phyloP scores from a whole-genome alignment of 2,113 vertebrate species.

The Ameiurus melas region DNA sequence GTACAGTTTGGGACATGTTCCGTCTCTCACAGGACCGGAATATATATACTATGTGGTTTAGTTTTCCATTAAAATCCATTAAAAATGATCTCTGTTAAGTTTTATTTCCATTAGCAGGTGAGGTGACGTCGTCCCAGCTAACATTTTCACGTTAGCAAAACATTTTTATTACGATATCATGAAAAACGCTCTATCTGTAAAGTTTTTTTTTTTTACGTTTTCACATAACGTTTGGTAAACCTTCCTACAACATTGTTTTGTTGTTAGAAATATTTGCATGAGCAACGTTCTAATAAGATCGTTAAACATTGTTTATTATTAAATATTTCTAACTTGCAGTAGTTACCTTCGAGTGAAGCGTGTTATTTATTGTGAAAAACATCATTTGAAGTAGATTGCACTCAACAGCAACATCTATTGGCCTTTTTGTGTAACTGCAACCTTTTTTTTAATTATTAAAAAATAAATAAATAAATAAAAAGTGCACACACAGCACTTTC shows the following conservation, averaged over 20 bases:
- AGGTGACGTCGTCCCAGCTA: neutral
- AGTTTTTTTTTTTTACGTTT: neutral
- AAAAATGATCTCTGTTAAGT: neutral
- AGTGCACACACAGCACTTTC: neutral
- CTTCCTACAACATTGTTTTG: neutral
- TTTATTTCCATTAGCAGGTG: neutral
- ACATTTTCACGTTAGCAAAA: neutral
- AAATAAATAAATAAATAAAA: neutral
- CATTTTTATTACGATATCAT: neutral
- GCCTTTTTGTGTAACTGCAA: neutral
- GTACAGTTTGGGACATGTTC: neutral
- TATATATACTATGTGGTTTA: neutral
- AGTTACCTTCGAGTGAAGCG: neutral
- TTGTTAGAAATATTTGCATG: neutral
- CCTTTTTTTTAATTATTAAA: neutral
- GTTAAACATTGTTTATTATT: neutral
- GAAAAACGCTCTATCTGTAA: neutral
- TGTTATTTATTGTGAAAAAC: neutral
- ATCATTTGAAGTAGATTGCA: neutral
- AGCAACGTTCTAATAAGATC: neutral
- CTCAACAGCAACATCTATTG: slow-evolving; percentile 17
- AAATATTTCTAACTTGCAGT: neutral
- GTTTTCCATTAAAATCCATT: neutral
- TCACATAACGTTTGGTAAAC: neutral
- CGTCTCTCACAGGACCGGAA: neutral